These are phyloP conservation scores for Ophion slaviceki DNA, from an alignment of 2,888 invertebrate genomes.

Conservation along the genomic window DNA sequence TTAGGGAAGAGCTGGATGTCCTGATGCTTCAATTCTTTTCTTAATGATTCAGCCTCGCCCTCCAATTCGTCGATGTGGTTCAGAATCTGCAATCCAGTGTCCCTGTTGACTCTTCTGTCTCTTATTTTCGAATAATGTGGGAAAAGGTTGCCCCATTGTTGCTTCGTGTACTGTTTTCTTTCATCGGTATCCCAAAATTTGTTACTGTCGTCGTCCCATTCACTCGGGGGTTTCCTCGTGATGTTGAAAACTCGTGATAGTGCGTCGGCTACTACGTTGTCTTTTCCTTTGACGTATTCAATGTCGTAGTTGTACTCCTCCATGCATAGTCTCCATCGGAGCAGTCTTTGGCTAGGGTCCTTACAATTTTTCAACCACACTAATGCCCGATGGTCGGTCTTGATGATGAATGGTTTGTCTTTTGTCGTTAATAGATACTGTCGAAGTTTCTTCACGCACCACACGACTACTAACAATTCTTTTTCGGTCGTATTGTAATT, in stretches of 20 bases:
- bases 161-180: constrained; percentile 13
- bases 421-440: constrained; percentile 56
- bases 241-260: constrained; percentile 53
- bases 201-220: neutral
- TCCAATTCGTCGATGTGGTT: constrained; percentile 12
- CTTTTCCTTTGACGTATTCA: constrained; percentile 71
- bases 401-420: constrained; percentile 56
- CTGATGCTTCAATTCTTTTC: constrained; percentile 1
- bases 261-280: constrained; percentile 74
- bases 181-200: constrained; percentile 14
- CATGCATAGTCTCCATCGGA: constrained; percentile 69
- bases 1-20: constrained; percentile 27
- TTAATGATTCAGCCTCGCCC: neutral
- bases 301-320: constrained; percentile 75
- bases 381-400: constrained; percentile 57
- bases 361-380: constrained; percentile 64
- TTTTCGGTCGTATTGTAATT: constrained; percentile 37
- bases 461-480: constrained; percentile 49
- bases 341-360: constrained; percentile 28
- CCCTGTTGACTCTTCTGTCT: neutral
- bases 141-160: constrained; percentile 26
- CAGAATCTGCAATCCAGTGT: neutral
- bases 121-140: constrained; percentile 16
- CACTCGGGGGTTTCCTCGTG: neutral
- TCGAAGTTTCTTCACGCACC: constrained; percentile 56